Percentiles rank a stretch among this genome's conserved stretches.
Evolutionary conservation across 30 jellyfish, hydroid and myxozoan species (phyloP).

Genomic region (Sanderia malayensis): DNA sequence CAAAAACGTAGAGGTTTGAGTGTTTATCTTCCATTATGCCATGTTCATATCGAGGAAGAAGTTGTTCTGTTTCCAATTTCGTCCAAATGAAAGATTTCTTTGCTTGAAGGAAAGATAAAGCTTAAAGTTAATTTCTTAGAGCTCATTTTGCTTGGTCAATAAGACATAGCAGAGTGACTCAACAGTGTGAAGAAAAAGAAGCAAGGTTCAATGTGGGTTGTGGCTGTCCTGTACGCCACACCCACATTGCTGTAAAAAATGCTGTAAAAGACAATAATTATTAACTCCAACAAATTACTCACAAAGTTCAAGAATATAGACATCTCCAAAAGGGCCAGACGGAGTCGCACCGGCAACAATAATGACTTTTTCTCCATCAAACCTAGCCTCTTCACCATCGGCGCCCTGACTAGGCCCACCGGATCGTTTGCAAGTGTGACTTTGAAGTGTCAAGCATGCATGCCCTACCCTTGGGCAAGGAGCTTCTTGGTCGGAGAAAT

Average conservation of each 20-base stretch:
- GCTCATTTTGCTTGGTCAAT: not conserved
- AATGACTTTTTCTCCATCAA: not conserved
- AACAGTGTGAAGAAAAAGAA: not conserved
- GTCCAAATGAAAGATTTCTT: constrained; percentile 24
- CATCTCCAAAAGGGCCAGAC: constrained; percentile 47
- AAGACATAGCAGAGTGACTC: not conserved
- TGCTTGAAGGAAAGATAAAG: constrained; percentile 2
- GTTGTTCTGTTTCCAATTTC: constrained; percentile 28
- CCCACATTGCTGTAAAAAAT: not conserved
- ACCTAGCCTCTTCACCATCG: not conserved
- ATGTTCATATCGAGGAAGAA: constrained; percentile 61
- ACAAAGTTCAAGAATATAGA: constrained; percentile 32
- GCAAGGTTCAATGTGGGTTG: not conserved
- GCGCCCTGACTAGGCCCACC: constrained; percentile 1
- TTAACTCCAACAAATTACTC: too few relatives aligned
- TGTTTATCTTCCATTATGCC: constrained; percentile 32
- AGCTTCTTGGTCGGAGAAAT: constrained; percentile 50
- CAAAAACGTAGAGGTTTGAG: constrained; percentile 48
- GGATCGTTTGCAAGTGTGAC: not conserved
- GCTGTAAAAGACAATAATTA: too few relatives aligned
- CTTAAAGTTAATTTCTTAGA: not conserved
- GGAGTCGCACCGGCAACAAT: constrained; percentile 74
- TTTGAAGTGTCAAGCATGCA: constrained; percentile 16
- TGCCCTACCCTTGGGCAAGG: constrained; percentile 77
- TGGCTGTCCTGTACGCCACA: not conserved